phyloP scores from a whole-genome alignment of 2,797 vertebrate genomes.

The Peromyscus aztecus region DNA sequence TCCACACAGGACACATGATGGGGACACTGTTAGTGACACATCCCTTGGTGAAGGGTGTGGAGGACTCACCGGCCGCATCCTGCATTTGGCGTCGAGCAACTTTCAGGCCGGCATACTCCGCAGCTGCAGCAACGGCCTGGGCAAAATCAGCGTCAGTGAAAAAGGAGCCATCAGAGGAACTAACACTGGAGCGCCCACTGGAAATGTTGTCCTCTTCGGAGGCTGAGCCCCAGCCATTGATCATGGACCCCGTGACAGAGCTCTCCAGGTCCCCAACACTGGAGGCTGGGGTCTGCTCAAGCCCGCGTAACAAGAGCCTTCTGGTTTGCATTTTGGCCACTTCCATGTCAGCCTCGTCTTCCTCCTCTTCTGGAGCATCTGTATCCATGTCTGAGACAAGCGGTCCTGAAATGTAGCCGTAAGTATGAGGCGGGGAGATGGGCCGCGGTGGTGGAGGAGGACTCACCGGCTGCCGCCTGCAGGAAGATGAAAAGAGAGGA shows the following conservation, averaged over 20 bases:
- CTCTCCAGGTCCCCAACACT: slow-evolving; percentile 98
- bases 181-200: slow-evolving; percentile 97
- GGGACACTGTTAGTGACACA: background rate
- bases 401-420: slow-evolving; percentile 97
- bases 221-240: slow-evolving; percentile 99
- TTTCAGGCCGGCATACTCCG: slow-evolving; percentile 96
- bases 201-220: slow-evolving; percentile 99
- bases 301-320: slow-evolving; percentile 94
- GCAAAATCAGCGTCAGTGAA: slow-evolving; percentile 99
- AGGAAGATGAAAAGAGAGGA: slow-evolving; percentile 32
- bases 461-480: slow-evolving; percentile 94
- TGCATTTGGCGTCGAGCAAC: slow-evolving; percentile 94
- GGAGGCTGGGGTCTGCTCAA: slow-evolving; percentile 98
- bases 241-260: slow-evolving; percentile 99
- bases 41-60: fast-evolving
- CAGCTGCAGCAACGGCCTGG: slow-evolving; percentile 97
- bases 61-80: slow-evolving; percentile 87
- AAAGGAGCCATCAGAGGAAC: slow-evolving; percentile 98
- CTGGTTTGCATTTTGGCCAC: slow-evolving; percentile 95
- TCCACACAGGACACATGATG: fast-evolving
- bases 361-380: slow-evolving; percentile 95
- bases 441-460: slow-evolving; percentile 95
- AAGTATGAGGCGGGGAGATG: slow-evolving; percentile 96
- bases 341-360: slow-evolving; percentile 95
- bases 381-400: slow-evolving; percentile 95